phyloP scores from a whole-genome alignment of 2,797 vertebrate genomes.

The Periophthalmus magnuspinnatus region DNA sequence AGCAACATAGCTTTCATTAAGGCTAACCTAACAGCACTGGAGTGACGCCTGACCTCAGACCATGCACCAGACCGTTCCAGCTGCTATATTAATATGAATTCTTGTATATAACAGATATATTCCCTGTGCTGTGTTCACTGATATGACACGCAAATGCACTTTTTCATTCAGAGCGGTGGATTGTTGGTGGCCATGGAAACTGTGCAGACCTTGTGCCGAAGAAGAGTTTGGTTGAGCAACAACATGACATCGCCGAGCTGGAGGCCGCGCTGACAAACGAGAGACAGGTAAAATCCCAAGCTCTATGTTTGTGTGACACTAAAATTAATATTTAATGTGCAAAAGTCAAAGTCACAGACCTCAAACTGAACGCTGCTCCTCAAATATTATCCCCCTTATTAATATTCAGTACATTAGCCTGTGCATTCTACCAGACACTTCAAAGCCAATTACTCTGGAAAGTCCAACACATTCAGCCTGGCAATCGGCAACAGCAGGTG shows the following conservation, averaged over 20 bases:
- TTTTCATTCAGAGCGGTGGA: neutral
- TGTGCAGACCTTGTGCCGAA: conserved; percentile 3
- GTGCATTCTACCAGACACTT: conserved; percentile 65
- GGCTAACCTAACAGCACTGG: too few relatives aligned
- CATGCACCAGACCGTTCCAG: too few relatives aligned
- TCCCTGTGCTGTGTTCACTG: neutral
- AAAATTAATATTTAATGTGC: neutral
- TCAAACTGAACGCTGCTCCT: conserved; percentile 17
- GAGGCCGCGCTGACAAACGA: too few relatives aligned
- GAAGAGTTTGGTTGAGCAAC: neutral
- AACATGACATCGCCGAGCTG: neutral
- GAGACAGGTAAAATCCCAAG: neutral
- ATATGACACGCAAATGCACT: neutral
- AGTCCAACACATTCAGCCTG: conserved; percentile 60
- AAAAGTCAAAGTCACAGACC: conserved; percentile 35
- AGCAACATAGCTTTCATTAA: too few relatives aligned
- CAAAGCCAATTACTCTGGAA: conserved; percentile 70
- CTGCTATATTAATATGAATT: too few relatives aligned
- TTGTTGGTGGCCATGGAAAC: conserved; percentile 12
- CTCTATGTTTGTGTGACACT: neutral
- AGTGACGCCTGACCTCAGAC: too few relatives aligned
- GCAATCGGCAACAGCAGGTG: conserved; percentile 61
- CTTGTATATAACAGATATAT: too few relatives aligned
- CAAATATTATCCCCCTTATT: conserved; percentile 53
- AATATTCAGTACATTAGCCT: conserved; percentile 65